Evolutionary conservation across 2,888 invertebrate species (phyloP), one percentile per base, ranked within the genome.

Genomic region (Polydrusus tereticollis): DNA sequence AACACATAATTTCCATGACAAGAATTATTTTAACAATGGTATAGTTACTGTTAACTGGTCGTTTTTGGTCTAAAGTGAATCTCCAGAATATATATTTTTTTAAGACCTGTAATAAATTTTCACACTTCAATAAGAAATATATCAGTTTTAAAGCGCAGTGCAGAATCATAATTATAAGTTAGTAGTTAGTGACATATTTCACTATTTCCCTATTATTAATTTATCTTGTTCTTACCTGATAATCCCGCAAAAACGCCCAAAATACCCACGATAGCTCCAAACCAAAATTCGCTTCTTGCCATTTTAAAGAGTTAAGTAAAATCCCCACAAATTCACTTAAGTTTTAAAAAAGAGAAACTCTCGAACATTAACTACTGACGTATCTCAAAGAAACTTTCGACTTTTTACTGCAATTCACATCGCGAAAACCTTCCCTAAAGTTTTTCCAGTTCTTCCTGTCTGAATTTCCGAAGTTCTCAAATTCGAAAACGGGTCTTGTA

Each of bases 231-330:
- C 55, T 52, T 55, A 73, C 73, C 73, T 73, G 73, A 59, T 59
- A 69, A 52, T 69, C 52, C 69, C 2, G 36, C 52, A 43, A 69
- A 59, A 7, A 69, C 16, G 2, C 21, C 50, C 52, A 69, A 59
- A 23, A 73, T 8, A 33, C 26, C 63, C 41, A 68, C 23, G 52
- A 68, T 45, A 10, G 41, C 50, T 38, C 38, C 57, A 23, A 67
- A 68, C 43, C 36, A 41, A 36, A 38, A 20, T 65, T 59, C 69
- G 63, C 21, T 55, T 43, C 14, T 47, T 47, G 57, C 72, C 72
- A 72, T 72, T 57, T 69, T 64, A 41, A 10, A 64, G 69, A 68
- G 68, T 65, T 73, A 63, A 58, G 63, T 69, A 63, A n/a, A n/a
- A n/a, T n/a, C 69, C 57, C 69, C 59, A 41, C 43, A 59, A 73